Evolutionary conservation across 2,797 vertebrate genomes (phyloP), one percentile per base, ranked within the genome.

Genomic region (Falco rusticolus): DNA sequence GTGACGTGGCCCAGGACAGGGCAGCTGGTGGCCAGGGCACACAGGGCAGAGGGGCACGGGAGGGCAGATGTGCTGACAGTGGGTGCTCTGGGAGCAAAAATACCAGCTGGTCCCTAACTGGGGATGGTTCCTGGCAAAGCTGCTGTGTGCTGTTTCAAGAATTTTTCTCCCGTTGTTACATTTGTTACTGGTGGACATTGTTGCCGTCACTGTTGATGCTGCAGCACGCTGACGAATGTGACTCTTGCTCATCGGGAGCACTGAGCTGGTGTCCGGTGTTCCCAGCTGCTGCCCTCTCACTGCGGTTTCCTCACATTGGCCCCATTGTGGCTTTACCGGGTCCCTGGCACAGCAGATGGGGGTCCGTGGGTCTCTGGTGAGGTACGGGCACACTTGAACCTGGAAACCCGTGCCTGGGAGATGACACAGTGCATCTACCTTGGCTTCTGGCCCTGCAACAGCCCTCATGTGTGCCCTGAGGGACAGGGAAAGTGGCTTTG

Each of bases 321-420:
- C 70, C 13, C 0, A 0, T 2, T 4, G 29, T 1, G 33, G n/a
- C 78, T 65, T 37, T 39, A 18, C 21, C 5, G 6, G 16, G 45
- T 20, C 26, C 80, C 57, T 1, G 2, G 41, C 39, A 13, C 11
- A 28, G 60, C 53, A 34, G 64, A 3, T 2, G 16, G 6, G 24
- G 53, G 5, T 13, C 26, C 0, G 1, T 3, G 14, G 50, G 22
- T 29, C 53, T 65, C 43, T 2, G 4, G 13, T 0, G 9, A 5
- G 45, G 6, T 29, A 5, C 0, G 0, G 68, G 21, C 59, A 39
- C 34, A 10, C 25, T 69, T 4, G 17, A 61, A 14, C 26, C 24
- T 1, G 1, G 14, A 33, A 20, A 20, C 11, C 16, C 2, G 4
- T 20, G 15, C 33, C 26, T 3, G 6, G 34, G 77, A 15, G 9